Evolutionary conservation across 2,113 vertebrate species (phyloP).

Genomic region (Bettongia penicillata): DNA sequence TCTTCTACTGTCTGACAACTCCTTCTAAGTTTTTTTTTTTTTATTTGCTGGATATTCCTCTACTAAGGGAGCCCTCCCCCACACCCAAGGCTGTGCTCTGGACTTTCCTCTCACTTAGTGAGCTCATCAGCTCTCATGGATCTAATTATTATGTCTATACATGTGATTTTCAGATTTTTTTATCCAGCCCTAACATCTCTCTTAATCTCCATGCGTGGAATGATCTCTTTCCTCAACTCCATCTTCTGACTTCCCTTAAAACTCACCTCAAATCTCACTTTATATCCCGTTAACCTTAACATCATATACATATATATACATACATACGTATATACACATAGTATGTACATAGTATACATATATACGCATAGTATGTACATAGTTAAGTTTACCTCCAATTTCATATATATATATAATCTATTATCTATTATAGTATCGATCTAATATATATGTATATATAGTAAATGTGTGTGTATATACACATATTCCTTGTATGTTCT

Average conservation of each 20-base stretch:
- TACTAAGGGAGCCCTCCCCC: not conserved
- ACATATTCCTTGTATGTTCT: not conserved
- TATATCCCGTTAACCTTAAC: not conserved
- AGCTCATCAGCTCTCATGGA: not conserved
- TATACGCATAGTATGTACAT: not conserved
- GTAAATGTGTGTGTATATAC: not conserved
- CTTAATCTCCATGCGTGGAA: not conserved
- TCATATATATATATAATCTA: not conserved
- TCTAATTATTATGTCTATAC: not conserved
- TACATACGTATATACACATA: not conserved
- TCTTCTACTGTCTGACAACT: not conserved
- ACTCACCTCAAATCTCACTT: not conserved
- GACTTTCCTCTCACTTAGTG: not conserved
- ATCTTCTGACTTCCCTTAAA: not conserved
- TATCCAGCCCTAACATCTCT: not conserved
- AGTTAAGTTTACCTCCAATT: not conserved
- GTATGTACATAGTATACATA: no score
- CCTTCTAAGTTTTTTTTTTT: not conserved
- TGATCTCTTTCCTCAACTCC: not conserved
- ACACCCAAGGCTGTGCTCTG: not conserved
- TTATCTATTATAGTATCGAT: not conserved
- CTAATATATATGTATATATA: not conserved
- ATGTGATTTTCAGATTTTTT: not conserved
- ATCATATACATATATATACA: no score
- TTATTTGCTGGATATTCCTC: not conserved